Conservation (phyloP, 2,888 invertebrate genomes). For the Cryptocephalus primarius region DNA sequence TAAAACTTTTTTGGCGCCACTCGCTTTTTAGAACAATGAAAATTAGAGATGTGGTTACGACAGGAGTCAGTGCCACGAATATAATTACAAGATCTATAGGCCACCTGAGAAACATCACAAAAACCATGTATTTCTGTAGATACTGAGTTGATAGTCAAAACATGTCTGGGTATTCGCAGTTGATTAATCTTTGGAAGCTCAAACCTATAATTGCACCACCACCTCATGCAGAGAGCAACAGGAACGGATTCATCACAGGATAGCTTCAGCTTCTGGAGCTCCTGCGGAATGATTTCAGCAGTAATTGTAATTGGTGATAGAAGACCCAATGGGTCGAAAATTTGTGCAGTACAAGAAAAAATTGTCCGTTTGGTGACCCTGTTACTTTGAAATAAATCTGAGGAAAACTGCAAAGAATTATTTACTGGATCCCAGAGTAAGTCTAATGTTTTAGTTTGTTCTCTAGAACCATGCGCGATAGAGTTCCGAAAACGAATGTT, state of each 20-base stretch:
- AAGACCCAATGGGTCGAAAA: not conserved
- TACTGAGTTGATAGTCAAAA: not conserved
- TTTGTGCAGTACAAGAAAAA: not conserved
- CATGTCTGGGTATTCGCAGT: not conserved
- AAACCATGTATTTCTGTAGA: not conserved
- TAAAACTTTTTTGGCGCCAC: too few species aligned
- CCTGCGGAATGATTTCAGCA: too few species aligned
- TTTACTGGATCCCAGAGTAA: not conserved
- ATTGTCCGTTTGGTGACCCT: not conserved
- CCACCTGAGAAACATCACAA: not conserved
- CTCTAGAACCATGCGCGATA: conserved; percentile 2
- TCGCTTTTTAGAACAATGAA: not conserved
- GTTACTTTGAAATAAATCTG: not conserved
- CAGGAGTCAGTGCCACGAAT: not conserved
- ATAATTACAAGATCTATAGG: not conserved
- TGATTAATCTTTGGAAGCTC: not conserved
- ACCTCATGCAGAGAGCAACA: too few species aligned
- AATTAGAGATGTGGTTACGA: not conserved
- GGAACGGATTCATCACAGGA: too few species aligned
- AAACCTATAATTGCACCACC: too few species aligned
- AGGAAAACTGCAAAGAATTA: not conserved
- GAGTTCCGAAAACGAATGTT: too few species aligned
- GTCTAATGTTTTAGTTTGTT: not conserved
- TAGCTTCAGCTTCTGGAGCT: too few species aligned
- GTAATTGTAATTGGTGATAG: too few species aligned